Evolutionary conservation across 2,888 invertebrate genomes (phyloP), one percentile per base, ranked within the genome.

Genomic region (Nycteola revayana): DNA sequence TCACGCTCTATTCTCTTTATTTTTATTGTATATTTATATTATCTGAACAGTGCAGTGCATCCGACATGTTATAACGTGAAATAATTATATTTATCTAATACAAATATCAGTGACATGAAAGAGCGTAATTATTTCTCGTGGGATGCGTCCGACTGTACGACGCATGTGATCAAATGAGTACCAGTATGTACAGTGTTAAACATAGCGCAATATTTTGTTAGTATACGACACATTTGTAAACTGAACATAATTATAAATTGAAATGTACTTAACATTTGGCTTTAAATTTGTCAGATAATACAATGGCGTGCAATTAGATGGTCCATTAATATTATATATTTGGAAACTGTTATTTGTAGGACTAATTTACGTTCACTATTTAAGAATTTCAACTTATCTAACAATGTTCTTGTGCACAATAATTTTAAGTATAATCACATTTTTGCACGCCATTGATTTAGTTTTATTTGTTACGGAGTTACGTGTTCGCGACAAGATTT

Each of bases 151-250:
- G 27, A 10, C 10, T 22, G 29, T 36, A 9, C 25, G 32, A 33
- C 20, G 33, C 40, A 46, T 48, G 41, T 56, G 47, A 52, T 59
- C 47, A 59, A 55, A 34, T 42, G 45, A 49, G 38, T 53, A 55
- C 53, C 49, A 49, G 42, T 32, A 59, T 60, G 74, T 75, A 64
- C 74, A 67, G 75, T 78, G 75, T 78, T 62, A 62, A 71, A 75
- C 72, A 75, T 71, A 68, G 76, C 57, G 55, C 70, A 66, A 65
- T 62, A 39, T 49, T 56, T 52, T 49, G 42, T 48, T 56, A 51
- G 36, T 50, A 30, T 33, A 35, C 31, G 31, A 34, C 46, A 54
- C 41, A 51, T 57, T 51, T 60, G 66, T 58, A 60, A 58, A 59
- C 49, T 54, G 33, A 39, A 14, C 17, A 8, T 25, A 11, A 25